Evolutionary conservation across 2,797 vertebrate species (phyloP).

Genomic region (Neosilurus hyrtlii): DNA sequence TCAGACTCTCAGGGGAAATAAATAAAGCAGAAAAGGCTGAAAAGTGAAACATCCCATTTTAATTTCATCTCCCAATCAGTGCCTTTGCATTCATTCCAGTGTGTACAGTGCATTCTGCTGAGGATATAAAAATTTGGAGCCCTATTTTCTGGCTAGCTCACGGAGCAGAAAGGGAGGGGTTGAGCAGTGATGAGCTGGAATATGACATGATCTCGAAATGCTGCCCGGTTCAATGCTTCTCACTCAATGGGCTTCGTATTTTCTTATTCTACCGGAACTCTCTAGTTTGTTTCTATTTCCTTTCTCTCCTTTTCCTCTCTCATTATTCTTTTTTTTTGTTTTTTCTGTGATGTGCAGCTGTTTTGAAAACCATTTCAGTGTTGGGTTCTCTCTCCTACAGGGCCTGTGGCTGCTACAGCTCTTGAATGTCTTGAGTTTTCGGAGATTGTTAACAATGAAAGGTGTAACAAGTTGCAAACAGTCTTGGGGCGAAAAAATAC

Average conservation of each 20-base stretch:
- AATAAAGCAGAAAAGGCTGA: slow-evolving; percentile 55
- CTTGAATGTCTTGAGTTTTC: slow-evolving; percentile 48
- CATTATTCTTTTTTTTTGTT: slow-evolving; percentile 5
- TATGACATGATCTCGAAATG: slow-evolving; percentile 48
- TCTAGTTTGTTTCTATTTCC: slow-evolving; percentile 31
- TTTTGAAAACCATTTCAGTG: slow-evolving; percentile 49
- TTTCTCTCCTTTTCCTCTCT: slow-evolving; percentile 16
- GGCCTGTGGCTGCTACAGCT: slow-evolving; percentile 51
- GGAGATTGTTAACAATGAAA: slow-evolving; percentile 44
- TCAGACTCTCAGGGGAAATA: slow-evolving; percentile 59
- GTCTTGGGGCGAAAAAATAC: slow-evolving; percentile 16
- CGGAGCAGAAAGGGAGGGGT: slow-evolving; percentile 50
- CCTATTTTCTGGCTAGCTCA: slow-evolving; percentile 46
- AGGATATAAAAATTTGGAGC: slow-evolving; percentile 56
- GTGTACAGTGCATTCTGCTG: slow-evolving; percentile 55
- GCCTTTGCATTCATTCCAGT: slow-evolving; percentile 51
- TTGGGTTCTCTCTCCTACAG: slow-evolving; percentile 56
- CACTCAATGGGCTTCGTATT: slow-evolving; percentile 40
- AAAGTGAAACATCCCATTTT: slow-evolving; percentile 46
- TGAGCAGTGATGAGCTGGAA: slow-evolving; percentile 42
- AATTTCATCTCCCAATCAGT: slow-evolving; percentile 50
- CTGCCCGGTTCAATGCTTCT: slow-evolving; percentile 49
- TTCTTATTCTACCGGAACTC: slow-evolving; percentile 18
- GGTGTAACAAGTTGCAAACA: slow-evolving; percentile 35
- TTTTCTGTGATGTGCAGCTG: slow-evolving; percentile 44